Base-by-base conservation (phyloP, 2,797 vertebrate species). In the Urophycis tenuis region DNA sequence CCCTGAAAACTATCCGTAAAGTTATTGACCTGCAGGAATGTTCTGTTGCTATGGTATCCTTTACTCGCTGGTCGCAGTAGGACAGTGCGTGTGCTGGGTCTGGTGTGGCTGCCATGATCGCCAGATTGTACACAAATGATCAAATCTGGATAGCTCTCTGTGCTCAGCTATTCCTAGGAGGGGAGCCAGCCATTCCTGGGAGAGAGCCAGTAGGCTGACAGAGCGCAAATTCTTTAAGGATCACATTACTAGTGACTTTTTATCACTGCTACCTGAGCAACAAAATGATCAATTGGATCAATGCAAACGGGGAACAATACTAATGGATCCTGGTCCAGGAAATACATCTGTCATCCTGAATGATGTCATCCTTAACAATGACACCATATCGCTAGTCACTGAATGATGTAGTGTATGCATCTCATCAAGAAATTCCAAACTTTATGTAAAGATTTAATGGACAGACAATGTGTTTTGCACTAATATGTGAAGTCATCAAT, bases 41-140 rank as follows among this genome's bases (percentile, higher is more conserved):
- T 72, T 80, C 77, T 81, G 89, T 88, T 91, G 85, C 83, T 84
- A 85, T 89, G 84, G 87, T 86, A 81, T 85, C 84, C 71, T 74
- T 69, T 74, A 82, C 72, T 77, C 77, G 80, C 70, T 85, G 74
- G 81, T 72, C 49, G 22, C 79, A 22, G 53, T 49, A 22, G 79
- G 72, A 80, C 29, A 71, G 67, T 15, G 34, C 31, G 45, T 75
- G 69, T 53, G 45, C 45, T 67, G 74, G 14, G 77, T 39, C 70
- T 4, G 8, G 76, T 72, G 45, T 29, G 29, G 32, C 30, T 71
- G 41, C 41, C 2, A 25, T 71, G 2, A 29, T 70, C 15, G 25
- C 11, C 3, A 30, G 25, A 32, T 70, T 70, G 11, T 69, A 60
- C 22, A n/a, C 14, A 60, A 2, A 31, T 31, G 39, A 70, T 30